Base-by-base conservation (phyloP, 1,140 invertebrate species). In the Eumeta japonica region DNA sequence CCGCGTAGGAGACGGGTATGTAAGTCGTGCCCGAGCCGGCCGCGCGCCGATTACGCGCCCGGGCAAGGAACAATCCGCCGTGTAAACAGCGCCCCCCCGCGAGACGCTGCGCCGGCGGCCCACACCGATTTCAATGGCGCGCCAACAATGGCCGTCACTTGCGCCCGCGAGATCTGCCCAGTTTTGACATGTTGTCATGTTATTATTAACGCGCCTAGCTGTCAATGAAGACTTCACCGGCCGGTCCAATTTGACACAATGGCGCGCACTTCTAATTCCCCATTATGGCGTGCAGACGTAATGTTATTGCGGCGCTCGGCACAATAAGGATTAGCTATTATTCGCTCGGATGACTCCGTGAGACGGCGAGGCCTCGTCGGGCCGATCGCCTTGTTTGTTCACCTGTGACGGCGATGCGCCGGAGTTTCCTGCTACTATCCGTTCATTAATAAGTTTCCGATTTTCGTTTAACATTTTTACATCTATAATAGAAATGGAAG, bases 181-280 rank as follows among this genome's bases (percentile, higher is more conserved):
- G 67, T 73, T 73, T 70, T 73, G 67, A 73, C 67, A 73, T 53
- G 55, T 72, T 59, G 62, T 70, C 67, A 67, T 70, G 67, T 68
- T 72, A 65, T 68, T 72, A 65, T 60, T 58, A 65, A 63, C 58
- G 59, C 51, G 55, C 52, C 20, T 7, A 24, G 55, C 45, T 56
- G 56, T 61, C 62, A 65, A 57, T 62, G 52, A 50, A 46, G 47
- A 63, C 62, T 62, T 67, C 43, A 67, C 55, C n/a, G 55, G 55
- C 28, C 50, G 51, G 54, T 45, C 63, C 59, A 73, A 70, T 73
- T 67, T 65, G 60, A 56, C 34, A 73, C 68, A 73, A 73, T 61
- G 47, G 58, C 16, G 35, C 51, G 35, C 58, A 59, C 61, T 72
- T 62, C 60, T 70, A 65, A 72, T 67, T 58, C 65, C 60, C 30